These are phyloP conservation scores for Bombylius discolor DNA, from an alignment of 2,888 invertebrate species.

Conservation along the genomic window DNA sequence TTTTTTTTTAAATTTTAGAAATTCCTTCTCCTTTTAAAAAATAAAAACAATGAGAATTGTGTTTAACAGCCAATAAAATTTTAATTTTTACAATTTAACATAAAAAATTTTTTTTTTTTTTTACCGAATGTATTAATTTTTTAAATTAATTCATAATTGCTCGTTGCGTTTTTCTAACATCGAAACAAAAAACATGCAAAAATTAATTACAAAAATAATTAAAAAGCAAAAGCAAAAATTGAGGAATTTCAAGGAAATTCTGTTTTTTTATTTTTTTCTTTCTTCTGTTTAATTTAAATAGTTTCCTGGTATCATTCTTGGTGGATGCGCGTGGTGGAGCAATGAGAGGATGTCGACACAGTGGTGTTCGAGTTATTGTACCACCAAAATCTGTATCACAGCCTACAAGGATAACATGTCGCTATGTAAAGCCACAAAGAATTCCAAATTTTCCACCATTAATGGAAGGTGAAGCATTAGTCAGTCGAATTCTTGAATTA, in stretches of 20 bases:
- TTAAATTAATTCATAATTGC: no score
- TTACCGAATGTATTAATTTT: no score
- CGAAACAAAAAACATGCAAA: not conserved
- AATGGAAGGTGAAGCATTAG: constrained; percentile 96
- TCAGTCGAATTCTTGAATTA: constrained; percentile 85
- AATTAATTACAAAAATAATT: not conserved
- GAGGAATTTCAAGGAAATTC: not conserved
- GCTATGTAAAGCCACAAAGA: constrained; percentile 59
- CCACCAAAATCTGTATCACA: constrained; percentile 91
- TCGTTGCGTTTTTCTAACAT: no score
- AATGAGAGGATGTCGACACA: constrained; percentile 96
- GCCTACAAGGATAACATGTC: constrained; percentile 93
- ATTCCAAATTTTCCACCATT: constrained; percentile 78
- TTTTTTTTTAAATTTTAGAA: no score
- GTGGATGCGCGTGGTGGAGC: constrained; percentile 98
- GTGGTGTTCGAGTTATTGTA: constrained; percentile 91
- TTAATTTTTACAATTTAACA: no score
- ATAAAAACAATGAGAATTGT: no score
- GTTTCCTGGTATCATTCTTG: constrained; percentile 97
- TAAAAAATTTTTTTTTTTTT: no score
- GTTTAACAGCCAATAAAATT: no score
- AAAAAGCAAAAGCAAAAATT: not conserved
- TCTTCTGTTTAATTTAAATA: constrained; percentile 26
- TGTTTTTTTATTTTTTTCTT: not conserved
- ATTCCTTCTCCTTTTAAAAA: no score